phyloP scores from a whole-genome alignment of 2,113 vertebrate genomes.

The Condylura cristata region DNA sequence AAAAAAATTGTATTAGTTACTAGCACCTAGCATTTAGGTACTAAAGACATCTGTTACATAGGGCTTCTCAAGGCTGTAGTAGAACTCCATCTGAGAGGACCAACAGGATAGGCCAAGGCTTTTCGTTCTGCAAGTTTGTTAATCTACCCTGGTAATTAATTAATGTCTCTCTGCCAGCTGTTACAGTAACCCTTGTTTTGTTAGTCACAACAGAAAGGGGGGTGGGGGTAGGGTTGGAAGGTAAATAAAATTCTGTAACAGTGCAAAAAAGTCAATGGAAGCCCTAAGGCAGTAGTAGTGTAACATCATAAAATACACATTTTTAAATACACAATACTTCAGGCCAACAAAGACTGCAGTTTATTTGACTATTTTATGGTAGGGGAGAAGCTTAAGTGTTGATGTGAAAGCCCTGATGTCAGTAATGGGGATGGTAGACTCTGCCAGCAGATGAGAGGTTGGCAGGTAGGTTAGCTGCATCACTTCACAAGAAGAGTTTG shows the following conservation, averaged over 20 bases:
- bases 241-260: constrained; percentile 34
- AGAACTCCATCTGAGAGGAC: constrained; percentile 34
- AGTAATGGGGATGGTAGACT: constrained; percentile 85
- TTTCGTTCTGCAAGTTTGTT: not conserved
- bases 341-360: constrained; percentile 78
- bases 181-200: not conserved
- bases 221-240: no score
- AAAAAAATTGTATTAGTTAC: constrained; percentile 23
- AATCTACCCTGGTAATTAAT: not conserved
- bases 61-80: not conserved
- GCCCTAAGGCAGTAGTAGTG: constrained; percentile 63
- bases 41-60: constrained; percentile 46
- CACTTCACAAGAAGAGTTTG: constrained; percentile 88
- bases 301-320: constrained; percentile 66
- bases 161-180: not conserved
- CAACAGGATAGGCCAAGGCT: not conserved
- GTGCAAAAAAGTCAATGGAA: constrained; percentile 57
- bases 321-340: constrained; percentile 72
- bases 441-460: constrained; percentile 83
- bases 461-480: constrained; percentile 91
- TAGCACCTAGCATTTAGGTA: constrained; percentile 63
- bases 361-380: constrained; percentile 97
- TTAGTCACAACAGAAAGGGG: constrained; percentile 11
- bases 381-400: constrained; percentile 92
- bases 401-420: constrained; percentile 95